These are phyloP conservation scores for Entomobrya multifasciata DNA, from an alignment of 2,888 invertebrate species.

Conservation along the genomic window DNA sequence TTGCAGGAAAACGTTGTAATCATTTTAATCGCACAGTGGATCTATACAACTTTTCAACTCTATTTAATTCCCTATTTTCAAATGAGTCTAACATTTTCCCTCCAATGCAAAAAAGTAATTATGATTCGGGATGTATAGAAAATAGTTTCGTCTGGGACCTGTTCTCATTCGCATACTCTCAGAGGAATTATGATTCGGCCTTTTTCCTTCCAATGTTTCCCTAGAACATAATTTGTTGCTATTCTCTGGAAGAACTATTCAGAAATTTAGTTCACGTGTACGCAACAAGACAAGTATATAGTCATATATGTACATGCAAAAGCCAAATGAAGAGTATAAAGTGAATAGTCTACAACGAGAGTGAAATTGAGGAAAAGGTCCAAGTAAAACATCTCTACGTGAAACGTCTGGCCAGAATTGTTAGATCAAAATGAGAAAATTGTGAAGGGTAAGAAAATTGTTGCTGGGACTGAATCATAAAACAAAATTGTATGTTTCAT, in stretches of 20 bases:
- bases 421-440: slow-evolving; percentile 56
- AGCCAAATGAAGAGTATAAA: no score
- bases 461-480: slow-evolving; percentile 65
- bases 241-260: no score
- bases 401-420: no score
- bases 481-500: slow-evolving; percentile 66
- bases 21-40: slow-evolving; percentile 60
- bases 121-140: not conserved
- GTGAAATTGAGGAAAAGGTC: no score
- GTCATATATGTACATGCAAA: no score
- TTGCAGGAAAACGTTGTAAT: slow-evolving; percentile 42
- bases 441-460: slow-evolving; percentile 61
- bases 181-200: not conserved
- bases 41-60: not conserved
- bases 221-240: no score
- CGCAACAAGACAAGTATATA: no score
- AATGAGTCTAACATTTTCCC: not conserved
- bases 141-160: slow-evolving; percentile 1
- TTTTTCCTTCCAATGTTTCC: not conserved
- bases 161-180: not conserved
- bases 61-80: slow-evolving; percentile 41
- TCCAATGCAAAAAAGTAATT: slow-evolving; percentile 14
- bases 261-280: no score
- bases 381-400: no score
- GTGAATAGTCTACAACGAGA: no score